Conservation (phyloP, 1,140 invertebrate genomes). For the Intoshia linei region DNA sequence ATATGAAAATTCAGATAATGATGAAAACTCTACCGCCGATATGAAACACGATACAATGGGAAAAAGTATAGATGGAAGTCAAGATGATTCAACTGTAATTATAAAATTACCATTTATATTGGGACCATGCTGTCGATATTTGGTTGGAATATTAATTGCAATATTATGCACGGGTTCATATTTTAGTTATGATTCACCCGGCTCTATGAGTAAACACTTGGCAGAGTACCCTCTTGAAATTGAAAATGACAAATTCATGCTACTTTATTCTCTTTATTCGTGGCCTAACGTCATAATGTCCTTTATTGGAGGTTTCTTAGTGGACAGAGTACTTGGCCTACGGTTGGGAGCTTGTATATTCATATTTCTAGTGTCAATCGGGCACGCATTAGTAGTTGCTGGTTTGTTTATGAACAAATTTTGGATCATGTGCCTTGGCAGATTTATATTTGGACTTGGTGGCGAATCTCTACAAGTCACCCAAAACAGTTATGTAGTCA, state of each 20-base stretch:
- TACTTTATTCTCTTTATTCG: conserved; percentile 57
- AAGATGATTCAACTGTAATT: no score
- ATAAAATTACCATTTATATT: no score
- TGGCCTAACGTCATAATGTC: conserved; percentile 86
- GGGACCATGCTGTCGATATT: no score
- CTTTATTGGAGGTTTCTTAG: conserved; percentile 68
- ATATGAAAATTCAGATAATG: no score
- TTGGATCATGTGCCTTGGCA: conserved; percentile 61
- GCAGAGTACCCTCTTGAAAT: no score
- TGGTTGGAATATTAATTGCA: no score
- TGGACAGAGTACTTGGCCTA: conserved; percentile 70
- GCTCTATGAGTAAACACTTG: no score
- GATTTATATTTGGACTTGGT: conserved; percentile 80
- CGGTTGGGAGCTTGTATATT: conserved; percentile 62
- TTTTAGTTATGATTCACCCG: no score
- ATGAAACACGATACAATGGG: no score
- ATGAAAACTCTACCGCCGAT: no score
- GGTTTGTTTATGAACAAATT: conserved; percentile 41
- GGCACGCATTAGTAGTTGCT: conserved; percentile 26
- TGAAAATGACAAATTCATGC: conserved; percentile 43
- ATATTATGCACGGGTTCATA: no score
- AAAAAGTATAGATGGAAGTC: no score
- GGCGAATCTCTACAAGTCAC: conserved; percentile 73
- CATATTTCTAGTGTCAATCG: conserved; percentile 41
- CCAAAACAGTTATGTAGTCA: conserved; percentile 80